A percentile compares a stretch with the other conserved stretches of the same genome.
Conservation (phyloP, 2,888 invertebrate species). For the Andrena bucephala region DNA sequence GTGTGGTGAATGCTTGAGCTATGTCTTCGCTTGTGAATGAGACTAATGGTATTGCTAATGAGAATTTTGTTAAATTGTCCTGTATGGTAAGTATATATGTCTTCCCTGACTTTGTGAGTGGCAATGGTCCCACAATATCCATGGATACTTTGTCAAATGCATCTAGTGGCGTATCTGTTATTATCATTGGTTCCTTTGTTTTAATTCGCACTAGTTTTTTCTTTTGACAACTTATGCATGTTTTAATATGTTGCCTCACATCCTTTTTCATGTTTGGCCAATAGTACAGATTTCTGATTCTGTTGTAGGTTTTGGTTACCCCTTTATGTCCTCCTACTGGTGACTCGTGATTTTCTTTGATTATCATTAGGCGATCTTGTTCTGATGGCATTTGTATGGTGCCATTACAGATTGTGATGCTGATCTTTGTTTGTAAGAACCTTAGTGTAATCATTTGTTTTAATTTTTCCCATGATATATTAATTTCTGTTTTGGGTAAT, state of each 20-base stretch:
- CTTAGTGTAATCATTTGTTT: no score
- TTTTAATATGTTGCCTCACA: neutral
- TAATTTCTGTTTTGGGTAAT: no score
- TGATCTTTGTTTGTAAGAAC: no score
- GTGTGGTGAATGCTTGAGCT: neutral
- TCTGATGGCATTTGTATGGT: no score
- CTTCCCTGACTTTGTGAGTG: neutral
- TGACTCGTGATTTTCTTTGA: no score
- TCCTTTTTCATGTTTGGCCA: neutral
- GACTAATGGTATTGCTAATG: no score
- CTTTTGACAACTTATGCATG: neutral
- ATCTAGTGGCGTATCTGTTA: neutral
- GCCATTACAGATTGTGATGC: no score
- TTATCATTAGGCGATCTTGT: no score
- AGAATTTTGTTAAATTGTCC: no score
- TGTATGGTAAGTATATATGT: neutral
- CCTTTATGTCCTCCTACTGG: neutral
- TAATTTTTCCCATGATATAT: no score
- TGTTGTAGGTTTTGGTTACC: neutral
- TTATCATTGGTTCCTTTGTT: neutral
- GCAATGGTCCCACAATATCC: conserved; percentile 1
- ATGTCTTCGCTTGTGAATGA: neutral
- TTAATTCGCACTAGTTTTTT: neutral
- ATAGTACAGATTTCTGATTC: neutral
- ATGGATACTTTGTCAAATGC: neutral